These are phyloP conservation scores for Chrysaora quinquecirrha DNA, from an alignment of 30 jellyfish, hydroid and myxozoan genomes.

Conservation along the genomic window DNA sequence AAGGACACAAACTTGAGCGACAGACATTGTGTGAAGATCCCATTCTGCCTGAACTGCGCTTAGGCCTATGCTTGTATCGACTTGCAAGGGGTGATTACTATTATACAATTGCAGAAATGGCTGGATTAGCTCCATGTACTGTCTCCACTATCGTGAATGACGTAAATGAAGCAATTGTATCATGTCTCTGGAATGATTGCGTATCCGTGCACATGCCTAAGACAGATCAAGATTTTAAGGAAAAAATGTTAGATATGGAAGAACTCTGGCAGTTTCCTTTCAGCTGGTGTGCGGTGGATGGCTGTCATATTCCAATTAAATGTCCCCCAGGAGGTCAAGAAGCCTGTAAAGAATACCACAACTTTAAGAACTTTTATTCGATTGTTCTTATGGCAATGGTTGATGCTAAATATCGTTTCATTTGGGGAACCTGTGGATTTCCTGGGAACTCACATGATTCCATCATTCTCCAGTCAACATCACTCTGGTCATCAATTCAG, in stretches of 20 bases:
- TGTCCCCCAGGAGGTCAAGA: constrained; percentile 13
- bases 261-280: constrained; percentile 19
- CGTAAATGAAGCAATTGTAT: constrained; percentile 31
- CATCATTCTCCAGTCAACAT: constrained; percentile 14
- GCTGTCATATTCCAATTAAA: neutral
- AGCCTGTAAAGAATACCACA: constrained; percentile 2
- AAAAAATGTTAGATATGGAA: constrained; percentile 10
- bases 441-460: constrained; percentile 40
- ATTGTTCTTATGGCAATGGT: neutral
- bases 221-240: constrained; percentile 2
- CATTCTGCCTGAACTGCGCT: constrained; percentile 39
- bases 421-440: too few relatives aligned
- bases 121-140: constrained; percentile 62
- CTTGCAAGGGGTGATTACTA: constrained; percentile 53
- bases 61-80: constrained; percentile 57
- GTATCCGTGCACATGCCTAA: neutral
- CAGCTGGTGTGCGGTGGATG: constrained; percentile 7
- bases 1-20: constrained; percentile 49
- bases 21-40: too few relatives aligned
- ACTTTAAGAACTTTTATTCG: neutral
- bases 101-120: constrained; percentile 68
- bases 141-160: constrained; percentile 53
- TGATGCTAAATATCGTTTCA: too few relatives aligned
- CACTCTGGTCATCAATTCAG: constrained; percentile 5
- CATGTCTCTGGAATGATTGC: constrained; percentile 7